Base-by-base conservation (phyloP, 2,113 vertebrate genomes). In the Pterocles burchelli region DNA sequence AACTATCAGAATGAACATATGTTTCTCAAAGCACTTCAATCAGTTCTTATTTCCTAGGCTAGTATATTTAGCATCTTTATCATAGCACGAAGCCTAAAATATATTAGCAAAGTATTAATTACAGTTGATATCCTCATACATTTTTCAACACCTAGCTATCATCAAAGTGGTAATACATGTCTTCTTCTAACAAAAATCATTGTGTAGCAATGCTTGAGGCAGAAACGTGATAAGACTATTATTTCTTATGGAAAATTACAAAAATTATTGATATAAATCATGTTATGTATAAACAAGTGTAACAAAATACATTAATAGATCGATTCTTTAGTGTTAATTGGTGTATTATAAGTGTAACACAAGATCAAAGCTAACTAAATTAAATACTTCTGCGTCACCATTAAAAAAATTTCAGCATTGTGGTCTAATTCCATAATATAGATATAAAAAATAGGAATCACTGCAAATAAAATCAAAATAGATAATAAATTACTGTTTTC, bases 101-200 rank as follows among this genome's bases (percentile, higher is more conserved):
- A 63, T 34, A 88, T 76, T 79, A 90, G 48, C 48, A 61, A 91
- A 82, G 24, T 93, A 72, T 79, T 93, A 91, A 94, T 88, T 89
- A 79, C 46, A 54, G 29, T 21, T 90, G 63, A 89, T 54, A 62
- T 66, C 34, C 57, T 90, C 59, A 62, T 74, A 71, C 11, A 26
- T 41, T 54, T 89, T 86, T 92, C 84, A 89, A 20, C 41, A 51
- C 5, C 63, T 77, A 31, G 41, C 38, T 93, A 65, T 67, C 57
- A 89, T 68, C 33, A 51, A 49, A 66, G 36, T 31, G 43, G 21
- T 41, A 86, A 48, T 68, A 70, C 43, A 54, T 55, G 46, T 73
- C 58, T 49, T 65, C 20, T 26, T 88, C 62, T 15, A 85, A 41
- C 34, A 90, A 72, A 92, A 73, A 48, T 7, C 21, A 22, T 9